Percentiles rank a stretch among this genome's conserved stretches.
Conservation (phyloP, 2,113 vertebrate species). For the Paramormyrops kingsleyae region DNA sequence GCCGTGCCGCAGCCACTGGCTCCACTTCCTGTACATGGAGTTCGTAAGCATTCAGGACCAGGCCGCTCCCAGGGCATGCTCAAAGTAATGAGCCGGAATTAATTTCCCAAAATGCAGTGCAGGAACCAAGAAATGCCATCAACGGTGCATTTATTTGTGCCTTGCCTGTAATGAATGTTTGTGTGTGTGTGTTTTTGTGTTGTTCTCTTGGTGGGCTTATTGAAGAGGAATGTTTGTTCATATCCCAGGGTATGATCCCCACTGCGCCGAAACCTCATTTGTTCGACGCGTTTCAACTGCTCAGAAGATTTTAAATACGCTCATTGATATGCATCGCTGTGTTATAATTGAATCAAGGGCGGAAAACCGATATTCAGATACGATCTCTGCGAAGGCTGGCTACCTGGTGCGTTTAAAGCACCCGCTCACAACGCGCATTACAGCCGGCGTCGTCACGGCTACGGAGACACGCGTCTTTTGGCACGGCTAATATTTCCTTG, state of each 20-base stretch:
- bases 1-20: not conserved
- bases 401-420: not conserved
- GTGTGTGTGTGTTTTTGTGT: not conserved
- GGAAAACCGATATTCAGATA: not conserved
- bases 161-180: not conserved
- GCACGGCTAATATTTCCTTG: not conserved
- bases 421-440: not conserved
- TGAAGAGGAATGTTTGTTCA: not conserved
- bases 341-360: slow-evolving; percentile 7
- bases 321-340: not conserved
- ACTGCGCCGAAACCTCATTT: not conserved
- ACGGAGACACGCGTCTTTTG: not conserved
- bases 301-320: not conserved
- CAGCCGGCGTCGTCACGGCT: not conserved
- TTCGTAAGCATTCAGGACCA: not conserved
- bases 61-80: not conserved
- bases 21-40: no score
- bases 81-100: slow-evolving; percentile 2
- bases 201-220: slow-evolving; percentile 1
- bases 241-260: not conserved
- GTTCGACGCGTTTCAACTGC: not conserved
- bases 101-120: not conserved
- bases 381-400: not conserved
- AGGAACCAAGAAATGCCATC: slow-evolving; percentile 6
- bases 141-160: not conserved